Evolutionary conservation across 2,888 invertebrate species (phyloP).

Genomic region (Graphium colonna): DNA sequence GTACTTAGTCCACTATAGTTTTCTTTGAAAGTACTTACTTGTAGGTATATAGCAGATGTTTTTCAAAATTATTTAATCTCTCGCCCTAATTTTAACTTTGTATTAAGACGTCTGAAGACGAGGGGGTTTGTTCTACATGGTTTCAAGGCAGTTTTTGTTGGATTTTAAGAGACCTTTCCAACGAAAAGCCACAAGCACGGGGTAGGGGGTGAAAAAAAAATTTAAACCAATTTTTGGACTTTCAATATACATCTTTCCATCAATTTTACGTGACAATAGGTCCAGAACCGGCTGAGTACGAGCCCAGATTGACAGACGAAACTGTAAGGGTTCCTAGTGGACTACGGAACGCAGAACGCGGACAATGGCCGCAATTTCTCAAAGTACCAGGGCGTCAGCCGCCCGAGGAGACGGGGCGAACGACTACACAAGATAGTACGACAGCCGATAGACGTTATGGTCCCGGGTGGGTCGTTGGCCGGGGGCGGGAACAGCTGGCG

Average conservation of each 20-base stretch:
- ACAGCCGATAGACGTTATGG: slow-evolving; percentile 27
- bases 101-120: background rate
- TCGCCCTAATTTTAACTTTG: no score
- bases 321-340: no score
- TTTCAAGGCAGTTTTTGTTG: no score
- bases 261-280: background rate
- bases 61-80: no score
- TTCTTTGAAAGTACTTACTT: no score
- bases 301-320: background rate
- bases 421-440: slow-evolving; percentile 29
- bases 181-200: background rate
- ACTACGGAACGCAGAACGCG: background rate
- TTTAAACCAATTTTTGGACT: background rate
- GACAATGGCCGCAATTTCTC: no score
- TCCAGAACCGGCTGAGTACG: no score
- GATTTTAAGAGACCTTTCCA: background rate
- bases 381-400: slow-evolving; percentile 7
- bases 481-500: slow-evolving; percentile 60
- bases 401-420: slow-evolving; percentile 3
- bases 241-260: no score
- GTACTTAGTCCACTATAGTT: no score
- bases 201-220: background rate
- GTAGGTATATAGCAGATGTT: no score
- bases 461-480: slow-evolving; percentile 47
- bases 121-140: no score